Evolutionary conservation across 2,113 vertebrate species (phyloP).

Genomic region (Sylvia atricapilla): DNA sequence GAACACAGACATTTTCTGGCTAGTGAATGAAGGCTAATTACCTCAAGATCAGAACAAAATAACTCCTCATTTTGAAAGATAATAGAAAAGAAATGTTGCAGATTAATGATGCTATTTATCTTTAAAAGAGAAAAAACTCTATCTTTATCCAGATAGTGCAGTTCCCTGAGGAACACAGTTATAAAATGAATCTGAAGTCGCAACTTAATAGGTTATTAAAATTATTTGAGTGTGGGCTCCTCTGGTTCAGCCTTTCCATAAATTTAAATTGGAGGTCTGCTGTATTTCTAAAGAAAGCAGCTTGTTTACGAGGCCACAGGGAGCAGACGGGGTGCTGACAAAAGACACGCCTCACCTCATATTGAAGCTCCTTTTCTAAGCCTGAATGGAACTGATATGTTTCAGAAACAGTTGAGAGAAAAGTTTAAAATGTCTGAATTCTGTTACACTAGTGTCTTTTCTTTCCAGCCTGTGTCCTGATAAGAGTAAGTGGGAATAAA

Average conservation of each 20-base stretch:
- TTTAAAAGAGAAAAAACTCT: conserved; percentile 88
- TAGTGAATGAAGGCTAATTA: conserved; percentile 99
- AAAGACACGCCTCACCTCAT: conserved; percentile 63
- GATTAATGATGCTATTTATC: conserved; percentile 99
- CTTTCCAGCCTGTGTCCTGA: background rate
- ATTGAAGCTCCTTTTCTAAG: background rate
- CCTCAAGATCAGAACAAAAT: conserved; percentile 95
- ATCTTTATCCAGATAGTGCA: conserved; percentile 92
- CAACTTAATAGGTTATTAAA: conserved; percentile 99
- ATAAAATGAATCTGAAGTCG: conserved; percentile 99
- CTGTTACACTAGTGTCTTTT: background rate
- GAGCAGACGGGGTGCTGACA: conserved; percentile 69
- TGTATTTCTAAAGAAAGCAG: conserved; percentile 69
- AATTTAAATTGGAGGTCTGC: conserved; percentile 79
- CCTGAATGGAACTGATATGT: conserved; percentile 38
- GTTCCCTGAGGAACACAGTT: conserved; percentile 92
- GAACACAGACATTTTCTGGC: conserved; percentile 92
- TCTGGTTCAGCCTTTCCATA: conserved; percentile 79
- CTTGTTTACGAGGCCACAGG: conserved; percentile 73
- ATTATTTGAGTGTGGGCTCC: conserved; percentile 84
- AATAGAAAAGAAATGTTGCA: conserved; percentile 96
- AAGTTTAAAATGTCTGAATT: conserved; percentile 41
- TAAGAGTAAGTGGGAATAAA: background rate
- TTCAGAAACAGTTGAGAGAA: conserved; percentile 41
- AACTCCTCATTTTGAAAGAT: conserved; percentile 96